Percentiles rank a stretch among this genome's conserved stretches.
These are phyloP conservation scores for Palythoa heliodiscus DNA, from an alignment of 92 coral and sea anemone genomes.

Conservation along the genomic window DNA sequence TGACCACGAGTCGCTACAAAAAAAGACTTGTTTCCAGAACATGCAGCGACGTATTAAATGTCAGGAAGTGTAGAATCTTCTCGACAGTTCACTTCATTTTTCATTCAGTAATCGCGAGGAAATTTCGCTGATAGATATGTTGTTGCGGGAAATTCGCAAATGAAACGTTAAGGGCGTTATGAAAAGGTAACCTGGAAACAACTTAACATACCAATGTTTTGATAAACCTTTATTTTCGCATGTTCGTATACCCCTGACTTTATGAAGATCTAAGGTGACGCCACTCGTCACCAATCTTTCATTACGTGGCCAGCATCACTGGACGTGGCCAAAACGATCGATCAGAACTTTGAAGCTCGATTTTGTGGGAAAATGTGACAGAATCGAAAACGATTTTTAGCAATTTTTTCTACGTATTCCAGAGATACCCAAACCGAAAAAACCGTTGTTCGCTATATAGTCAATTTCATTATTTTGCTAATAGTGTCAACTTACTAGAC, in stretches of 20 bases:
- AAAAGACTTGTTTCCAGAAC: no score
- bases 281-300: not conserved
- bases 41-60: no score
- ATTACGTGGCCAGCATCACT: not conserved
- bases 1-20: no score
- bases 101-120: no score
- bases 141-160: no score
- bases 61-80: no score
- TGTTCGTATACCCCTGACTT: not conserved
- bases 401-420: not conserved
- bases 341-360: not conserved
- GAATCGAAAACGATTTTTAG: not conserved
- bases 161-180: not conserved
- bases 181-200: not conserved
- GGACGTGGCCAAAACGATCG: not conserved
- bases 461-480: not conserved
- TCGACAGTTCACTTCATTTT: no score
- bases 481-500: not conserved
- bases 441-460: no score
- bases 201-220: not conserved
- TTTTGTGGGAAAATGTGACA: not conserved
- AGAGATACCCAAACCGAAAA: not conserved
- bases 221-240: not conserved
- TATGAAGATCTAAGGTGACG: not conserved
- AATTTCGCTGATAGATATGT: no score